Evolutionary conservation across 2,797 vertebrate genomes (phyloP).

Genomic region (Fistularia tabacaria): DNA sequence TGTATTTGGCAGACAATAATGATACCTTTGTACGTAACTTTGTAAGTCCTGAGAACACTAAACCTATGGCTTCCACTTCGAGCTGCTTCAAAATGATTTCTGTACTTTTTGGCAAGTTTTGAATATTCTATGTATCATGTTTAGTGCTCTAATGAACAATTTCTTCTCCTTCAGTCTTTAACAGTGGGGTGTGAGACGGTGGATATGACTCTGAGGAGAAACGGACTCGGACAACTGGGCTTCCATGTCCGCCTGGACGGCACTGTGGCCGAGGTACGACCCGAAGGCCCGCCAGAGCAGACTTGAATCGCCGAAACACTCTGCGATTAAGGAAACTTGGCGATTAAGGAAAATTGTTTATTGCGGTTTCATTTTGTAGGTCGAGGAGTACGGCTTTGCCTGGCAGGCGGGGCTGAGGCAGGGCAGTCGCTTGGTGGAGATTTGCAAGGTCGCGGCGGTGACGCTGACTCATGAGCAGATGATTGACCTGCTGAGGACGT

Average conservation of each 20-base stretch:
- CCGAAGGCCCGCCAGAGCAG: constrained; percentile 11
- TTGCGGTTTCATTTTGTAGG: constrained; percentile 47
- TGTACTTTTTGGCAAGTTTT: too few relatives aligned
- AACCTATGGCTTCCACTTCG: too few relatives aligned
- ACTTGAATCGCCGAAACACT: not conserved
- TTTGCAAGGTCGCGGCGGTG: constrained; percentile 93
- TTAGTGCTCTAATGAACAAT: too few relatives aligned
- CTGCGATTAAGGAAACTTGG: constrained; percentile 1
- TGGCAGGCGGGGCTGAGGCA: constrained; percentile 94
- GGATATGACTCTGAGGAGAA: constrained; percentile 92
- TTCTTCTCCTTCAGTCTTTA: constrained; percentile 67
- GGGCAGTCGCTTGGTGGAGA: constrained; percentile 90
- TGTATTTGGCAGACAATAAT: not conserved
- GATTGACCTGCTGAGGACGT: constrained; percentile 93
- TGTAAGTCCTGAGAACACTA: too few relatives aligned
- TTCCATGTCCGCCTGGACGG: constrained; percentile 93
- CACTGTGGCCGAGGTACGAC: constrained; percentile 83
- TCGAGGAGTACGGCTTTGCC: constrained; percentile 95
- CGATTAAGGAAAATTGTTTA: too few relatives aligned
- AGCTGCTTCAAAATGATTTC: too few relatives aligned
- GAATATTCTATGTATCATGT: too few relatives aligned
- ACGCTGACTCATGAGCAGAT: constrained; percentile 93
- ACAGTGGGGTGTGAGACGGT: constrained; percentile 88
- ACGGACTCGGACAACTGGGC: constrained; percentile 91
- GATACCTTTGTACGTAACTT: too few relatives aligned